Evolutionary conservation across 2,888 invertebrate species (phyloP), one percentile per base, ranked within the genome.

Genomic region (Branchinecta sandiegonensis): DNA sequence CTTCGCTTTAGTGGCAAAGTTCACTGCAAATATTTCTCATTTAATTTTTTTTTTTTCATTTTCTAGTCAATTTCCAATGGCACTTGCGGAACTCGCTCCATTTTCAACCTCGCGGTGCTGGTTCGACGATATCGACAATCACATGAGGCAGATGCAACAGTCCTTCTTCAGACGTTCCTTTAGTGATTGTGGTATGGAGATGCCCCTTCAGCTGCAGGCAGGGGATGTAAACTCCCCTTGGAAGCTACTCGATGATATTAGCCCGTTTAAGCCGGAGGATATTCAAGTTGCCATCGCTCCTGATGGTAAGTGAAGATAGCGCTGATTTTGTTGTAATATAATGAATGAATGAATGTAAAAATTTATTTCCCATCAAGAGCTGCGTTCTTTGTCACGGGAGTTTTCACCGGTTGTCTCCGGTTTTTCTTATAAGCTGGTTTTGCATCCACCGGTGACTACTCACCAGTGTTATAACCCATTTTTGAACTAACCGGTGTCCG

Each of bases 191-290:
- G 56, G 56, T 17, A n/a, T 56, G 8, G 56, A 56, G 10, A 56
- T 56, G 56, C 56, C 56, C n/a, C 56, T 56, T 56, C 56, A 56
- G 56, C 56, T 56, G 8, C 14, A n/a, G 8, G 17, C 56, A 14
- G 56, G 56, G 9, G 56, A 56, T 8, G 17, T 17, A 56, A 56
- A 56, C 17, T 14, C 56, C 10, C n/a, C 56, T 10, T 56, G 56
- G 56, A 56, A 56, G 17, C 56, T 56, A 1, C 56, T 56, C 17
- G 56, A 56, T 56, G 56, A 56, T 17, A 56, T 56, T 14, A 56
- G 56, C 17, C 56, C 56, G 9, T 56, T 56, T 56, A 56, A 56
- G 17, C 56, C 56, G 17, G 56, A 56, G 56, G 56, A 56, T 56
- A 17, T 56, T 56, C 56, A 56, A 56, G 56, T 56, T 8, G 17